These are phyloP conservation scores for Sebastes taczanowskii DNA, from an alignment of 2,797 vertebrate species.

Conservation along the genomic window DNA sequence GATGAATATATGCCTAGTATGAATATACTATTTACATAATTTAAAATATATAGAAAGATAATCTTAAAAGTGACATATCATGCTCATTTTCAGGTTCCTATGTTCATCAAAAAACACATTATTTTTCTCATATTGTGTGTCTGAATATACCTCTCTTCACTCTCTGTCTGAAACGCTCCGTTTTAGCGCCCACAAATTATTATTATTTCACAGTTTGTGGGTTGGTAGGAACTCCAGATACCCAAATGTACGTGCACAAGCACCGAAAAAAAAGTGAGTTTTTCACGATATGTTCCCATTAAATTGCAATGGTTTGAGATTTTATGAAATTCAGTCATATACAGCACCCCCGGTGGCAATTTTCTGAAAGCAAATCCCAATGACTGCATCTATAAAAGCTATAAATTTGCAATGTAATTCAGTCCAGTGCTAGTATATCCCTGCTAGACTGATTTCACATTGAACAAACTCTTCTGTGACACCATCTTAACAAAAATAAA, in stretches of 20 bases:
- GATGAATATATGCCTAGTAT: not conserved
- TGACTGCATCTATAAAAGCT: not conserved
- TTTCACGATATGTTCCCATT: too few relatives aligned
- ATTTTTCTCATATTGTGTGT: too few relatives aligned
- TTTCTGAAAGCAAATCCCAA: not conserved
- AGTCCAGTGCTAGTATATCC: not conserved
- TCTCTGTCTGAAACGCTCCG: too few relatives aligned
- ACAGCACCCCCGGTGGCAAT: not conserved
- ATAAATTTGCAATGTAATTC: not conserved
- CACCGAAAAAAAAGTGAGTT: too few relatives aligned
- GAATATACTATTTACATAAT: not conserved
- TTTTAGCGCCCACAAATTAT: too few relatives aligned
- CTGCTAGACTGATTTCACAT: not conserved
- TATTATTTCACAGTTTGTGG: too few relatives aligned
- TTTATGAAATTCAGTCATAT: not conserved
- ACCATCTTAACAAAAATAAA: not conserved
- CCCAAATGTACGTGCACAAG: too few relatives aligned
- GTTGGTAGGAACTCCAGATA: too few relatives aligned
- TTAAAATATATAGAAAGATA: not conserved
- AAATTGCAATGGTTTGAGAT: too few relatives aligned
- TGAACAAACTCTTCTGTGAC: not conserved
- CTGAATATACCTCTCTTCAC: too few relatives aligned
- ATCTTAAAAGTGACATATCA: not conserved
- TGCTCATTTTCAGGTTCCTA: too few relatives aligned
- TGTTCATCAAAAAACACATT: too few relatives aligned